Evolutionary conservation across 2,888 invertebrate genomes (phyloP).

Genomic region (Sesia bembeciformis): DNA sequence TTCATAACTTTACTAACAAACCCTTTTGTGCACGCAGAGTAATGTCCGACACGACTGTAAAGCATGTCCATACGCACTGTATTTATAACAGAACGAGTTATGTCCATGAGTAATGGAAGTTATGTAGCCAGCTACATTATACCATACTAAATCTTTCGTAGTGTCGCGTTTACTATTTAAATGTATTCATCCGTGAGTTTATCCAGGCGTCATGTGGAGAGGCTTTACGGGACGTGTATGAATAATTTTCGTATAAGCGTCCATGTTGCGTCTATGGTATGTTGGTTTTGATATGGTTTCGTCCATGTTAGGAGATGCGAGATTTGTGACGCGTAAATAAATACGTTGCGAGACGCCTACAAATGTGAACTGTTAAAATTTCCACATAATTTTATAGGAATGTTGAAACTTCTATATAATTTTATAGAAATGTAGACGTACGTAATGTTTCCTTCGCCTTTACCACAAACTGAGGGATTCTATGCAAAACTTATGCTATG

Average conservation of each 20-base stretch:
- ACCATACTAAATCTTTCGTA: conserved; percentile 60
- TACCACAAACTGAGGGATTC: too few species aligned
- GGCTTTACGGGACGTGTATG: conserved; percentile 54
- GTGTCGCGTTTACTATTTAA: conserved; percentile 72
- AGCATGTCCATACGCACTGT: conserved; percentile 54
- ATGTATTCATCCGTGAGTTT: conserved; percentile 70
- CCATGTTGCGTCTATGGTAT: conserved; percentile 1
- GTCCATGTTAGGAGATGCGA: not conserved
- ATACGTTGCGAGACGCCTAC: not conserved
- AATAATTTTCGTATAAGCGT: conserved; percentile 61
- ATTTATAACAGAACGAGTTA: conserved; percentile 67
- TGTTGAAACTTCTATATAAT: too few species aligned
- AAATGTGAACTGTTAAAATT: not conserved
- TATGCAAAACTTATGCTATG: too few species aligned
- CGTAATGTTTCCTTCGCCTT: too few species aligned
- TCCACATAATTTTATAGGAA: too few species aligned
- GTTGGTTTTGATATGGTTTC: not conserved
- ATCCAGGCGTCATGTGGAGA: conserved; percentile 66
- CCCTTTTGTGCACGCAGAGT: conserved; percentile 60
- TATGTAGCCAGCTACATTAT: conserved; percentile 55
- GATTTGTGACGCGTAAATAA: not conserved
- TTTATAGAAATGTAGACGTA: too few species aligned
- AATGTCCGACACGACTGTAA: conserved; percentile 49
- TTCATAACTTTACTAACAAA: conserved; percentile 71
- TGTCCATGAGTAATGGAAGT: conserved; percentile 62